Conservation (phyloP, 2,113 vertebrate genomes). For the Coregonus clupeaformis region DNA sequence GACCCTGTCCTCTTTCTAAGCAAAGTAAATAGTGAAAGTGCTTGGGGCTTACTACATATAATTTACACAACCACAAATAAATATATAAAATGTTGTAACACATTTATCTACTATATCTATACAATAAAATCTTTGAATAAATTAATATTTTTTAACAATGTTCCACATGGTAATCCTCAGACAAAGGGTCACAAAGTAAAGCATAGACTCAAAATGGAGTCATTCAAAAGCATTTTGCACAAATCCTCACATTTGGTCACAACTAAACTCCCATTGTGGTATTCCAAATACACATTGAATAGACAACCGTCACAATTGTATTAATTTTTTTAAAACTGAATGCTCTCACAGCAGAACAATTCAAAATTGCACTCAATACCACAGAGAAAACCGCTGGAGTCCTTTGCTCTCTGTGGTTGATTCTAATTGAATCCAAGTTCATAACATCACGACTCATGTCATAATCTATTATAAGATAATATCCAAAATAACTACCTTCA, state of each 20-base stretch:
- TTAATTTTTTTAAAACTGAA: neutral
- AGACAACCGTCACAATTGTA: neutral
- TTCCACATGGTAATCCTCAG: slow-evolving; percentile 20
- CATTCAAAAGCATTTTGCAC: neutral
- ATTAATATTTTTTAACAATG: neutral
- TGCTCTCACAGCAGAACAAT: neutral
- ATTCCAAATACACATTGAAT: neutral
- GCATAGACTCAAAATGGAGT: slow-evolving; percentile 1
- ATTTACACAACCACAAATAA: slow-evolving; percentile 9
- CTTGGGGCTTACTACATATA: slow-evolving; percentile 16
- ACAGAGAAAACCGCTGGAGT: neutral
- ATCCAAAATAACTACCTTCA: neutral
- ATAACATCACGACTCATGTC: neutral
- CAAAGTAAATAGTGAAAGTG: slow-evolving; percentile 21
- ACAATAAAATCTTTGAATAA: neutral
- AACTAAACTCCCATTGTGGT: neutral
- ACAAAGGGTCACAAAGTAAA: slow-evolving; percentile 25
- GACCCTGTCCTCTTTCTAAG: neutral
- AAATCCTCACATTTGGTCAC: neutral
- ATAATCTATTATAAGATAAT: neutral
- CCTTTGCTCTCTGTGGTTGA: neutral
- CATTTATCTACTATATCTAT: slow-evolving; percentile 26
- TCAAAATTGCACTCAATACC: neutral
- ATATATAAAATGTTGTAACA: too few species aligned
- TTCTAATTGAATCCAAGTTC: neutral